A percentile compares a stretch with the other conserved stretches of the same genome.
phyloP scores from a whole-genome alignment of 1,140 invertebrate genomes.

The Cherax quadricarinatus region DNA sequence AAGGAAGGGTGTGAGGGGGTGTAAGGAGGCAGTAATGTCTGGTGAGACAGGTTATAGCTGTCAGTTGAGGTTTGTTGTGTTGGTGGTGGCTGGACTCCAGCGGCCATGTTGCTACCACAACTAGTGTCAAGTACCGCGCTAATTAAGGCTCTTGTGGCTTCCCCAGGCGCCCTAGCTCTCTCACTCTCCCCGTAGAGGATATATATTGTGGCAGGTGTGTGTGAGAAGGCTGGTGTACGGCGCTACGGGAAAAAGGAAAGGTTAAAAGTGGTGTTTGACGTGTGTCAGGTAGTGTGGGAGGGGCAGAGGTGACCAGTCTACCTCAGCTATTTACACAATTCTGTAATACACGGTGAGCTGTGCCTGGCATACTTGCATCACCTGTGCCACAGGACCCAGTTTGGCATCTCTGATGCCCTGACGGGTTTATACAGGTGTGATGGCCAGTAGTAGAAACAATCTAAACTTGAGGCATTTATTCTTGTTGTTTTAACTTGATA shows the following conservation, averaged over 20 bases:
- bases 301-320: not conserved
- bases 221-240: not conserved
- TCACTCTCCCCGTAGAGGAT: slow-evolving; percentile 13
- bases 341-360: not conserved
- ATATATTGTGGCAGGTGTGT: slow-evolving; percentile 28
- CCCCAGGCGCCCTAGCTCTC: not conserved
- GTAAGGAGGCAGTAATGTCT: not conserved
- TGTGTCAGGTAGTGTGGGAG: slow-evolving; percentile 38
- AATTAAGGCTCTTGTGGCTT: slow-evolving; percentile 22
- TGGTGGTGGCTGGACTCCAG: slow-evolving; percentile 8
- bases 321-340: not conserved
- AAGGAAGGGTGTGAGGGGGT: not conserved
- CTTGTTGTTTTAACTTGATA: no score
- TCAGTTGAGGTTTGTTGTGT: slow-evolving; percentile 6
- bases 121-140: slow-evolving; percentile 52
- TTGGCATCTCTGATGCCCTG: not conserved
- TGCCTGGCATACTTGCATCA: not conserved
- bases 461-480: no score
- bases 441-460: not conserved
- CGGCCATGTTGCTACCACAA: slow-evolving; percentile 56
- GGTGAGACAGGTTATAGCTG: not conserved
- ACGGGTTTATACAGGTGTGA: not conserved
- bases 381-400: not conserved
- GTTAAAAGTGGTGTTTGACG: not conserved
- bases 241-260: not conserved